Evolutionary conservation across 2,888 invertebrate genomes (phyloP).

Genomic region (Altica lythri): DNA sequence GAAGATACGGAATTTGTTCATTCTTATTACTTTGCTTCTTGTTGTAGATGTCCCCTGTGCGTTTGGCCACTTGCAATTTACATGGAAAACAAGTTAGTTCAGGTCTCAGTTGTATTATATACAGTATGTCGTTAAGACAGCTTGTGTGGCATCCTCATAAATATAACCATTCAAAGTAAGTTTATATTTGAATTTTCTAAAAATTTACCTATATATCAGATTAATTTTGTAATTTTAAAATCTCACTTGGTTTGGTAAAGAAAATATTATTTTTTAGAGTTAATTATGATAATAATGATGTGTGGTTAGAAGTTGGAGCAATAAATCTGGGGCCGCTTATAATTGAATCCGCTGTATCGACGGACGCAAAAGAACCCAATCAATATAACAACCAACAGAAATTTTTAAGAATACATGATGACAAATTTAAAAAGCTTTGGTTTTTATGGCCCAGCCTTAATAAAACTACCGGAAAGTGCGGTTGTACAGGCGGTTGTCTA

Average conservation of each 20-base stretch:
- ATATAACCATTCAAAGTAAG: conserved; percentile 54
- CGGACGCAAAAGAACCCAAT: conserved; percentile 70
- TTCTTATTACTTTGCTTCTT: no score
- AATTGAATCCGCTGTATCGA: conserved; percentile 86
- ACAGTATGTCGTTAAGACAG: conserved; percentile 53
- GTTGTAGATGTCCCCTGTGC: conserved; percentile 84
- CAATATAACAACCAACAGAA: conserved; percentile 80
- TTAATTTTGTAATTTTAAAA: not conserved
- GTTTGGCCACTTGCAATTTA: conserved; percentile 91
- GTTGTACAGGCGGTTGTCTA: conserved; percentile 92
- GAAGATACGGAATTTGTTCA: no score
- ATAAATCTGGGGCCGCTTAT: conserved; percentile 88
- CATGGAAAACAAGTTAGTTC: conserved; percentile 90
- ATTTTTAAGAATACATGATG: conserved; percentile 82
- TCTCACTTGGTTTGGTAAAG: not conserved
- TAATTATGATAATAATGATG: conserved; percentile 61
- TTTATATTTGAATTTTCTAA: conserved; percentile 9
- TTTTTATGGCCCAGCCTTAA: conserved; percentile 88
- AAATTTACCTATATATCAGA: not conserved
- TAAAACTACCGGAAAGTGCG: conserved; percentile 73
- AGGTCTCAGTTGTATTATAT: conserved; percentile 83
- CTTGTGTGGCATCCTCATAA: conserved; percentile 55
- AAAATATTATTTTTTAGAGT: conserved; percentile 26
- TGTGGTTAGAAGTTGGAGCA: conserved; percentile 93
- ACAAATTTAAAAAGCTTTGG: conserved; percentile 84